Evolutionary conservation across 2,888 invertebrate genomes (phyloP).

Genomic region (Disparrhopalites patrizii): DNA sequence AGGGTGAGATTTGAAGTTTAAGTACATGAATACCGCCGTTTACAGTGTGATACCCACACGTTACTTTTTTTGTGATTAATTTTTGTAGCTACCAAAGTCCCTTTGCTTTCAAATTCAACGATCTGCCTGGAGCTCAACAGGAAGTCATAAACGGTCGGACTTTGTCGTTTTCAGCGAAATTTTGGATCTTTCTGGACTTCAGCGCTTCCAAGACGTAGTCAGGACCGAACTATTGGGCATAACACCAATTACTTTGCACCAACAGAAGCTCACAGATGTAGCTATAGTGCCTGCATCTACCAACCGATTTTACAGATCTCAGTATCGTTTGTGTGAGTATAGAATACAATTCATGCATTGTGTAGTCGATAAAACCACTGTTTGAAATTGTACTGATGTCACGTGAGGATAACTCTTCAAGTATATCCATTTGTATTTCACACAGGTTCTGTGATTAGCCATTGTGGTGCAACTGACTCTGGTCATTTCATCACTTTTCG

Average conservation of each 20-base stretch:
- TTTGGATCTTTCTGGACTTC: conserved; percentile 21
- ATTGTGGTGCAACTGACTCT: conserved; percentile 23
- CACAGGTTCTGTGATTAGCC: conserved; percentile 24
- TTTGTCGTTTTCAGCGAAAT: conserved; percentile 22
- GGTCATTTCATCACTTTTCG: conserved; percentile 28
- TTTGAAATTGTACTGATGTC: not conserved
- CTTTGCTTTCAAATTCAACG: conserved; percentile 28
- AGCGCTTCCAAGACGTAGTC: conserved; percentile 11
- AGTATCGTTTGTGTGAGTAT: conserved; percentile 24
- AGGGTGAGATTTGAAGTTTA: not conserved
- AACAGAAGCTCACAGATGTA: not conserved
- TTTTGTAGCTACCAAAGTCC: conserved; percentile 18
- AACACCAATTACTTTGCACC: not conserved
- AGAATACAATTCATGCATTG: no score
- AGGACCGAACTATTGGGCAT: not conserved
- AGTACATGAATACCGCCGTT: not conserved
- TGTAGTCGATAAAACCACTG: no score
- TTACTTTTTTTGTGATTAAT: not conserved
- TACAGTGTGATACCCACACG: not conserved
- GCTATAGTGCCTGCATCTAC: not conserved
- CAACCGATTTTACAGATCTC: conserved; percentile 13
- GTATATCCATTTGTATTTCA: not conserved
- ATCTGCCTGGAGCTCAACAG: conserved; percentile 20
- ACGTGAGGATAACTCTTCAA: not conserved
- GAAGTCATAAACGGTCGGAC: conserved; percentile 20